phyloP scores from a whole-genome alignment of 2,888 invertebrate genomes.

The Cantharis nigra region DNA sequence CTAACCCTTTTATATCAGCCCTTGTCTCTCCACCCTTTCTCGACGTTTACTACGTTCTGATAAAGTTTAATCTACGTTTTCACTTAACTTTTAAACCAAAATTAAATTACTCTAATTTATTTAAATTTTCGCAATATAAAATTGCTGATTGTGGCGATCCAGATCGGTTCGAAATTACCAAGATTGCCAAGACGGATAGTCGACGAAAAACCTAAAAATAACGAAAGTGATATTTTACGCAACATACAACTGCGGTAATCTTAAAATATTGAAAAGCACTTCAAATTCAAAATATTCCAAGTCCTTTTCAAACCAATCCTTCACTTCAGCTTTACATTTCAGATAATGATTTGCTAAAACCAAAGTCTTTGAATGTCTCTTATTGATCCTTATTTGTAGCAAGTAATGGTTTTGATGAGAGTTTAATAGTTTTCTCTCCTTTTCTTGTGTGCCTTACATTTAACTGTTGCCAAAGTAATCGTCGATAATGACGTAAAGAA shows the following conservation, averaged over 20 bases:
- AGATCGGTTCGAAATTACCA: not conserved
- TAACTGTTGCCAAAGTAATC: constrained; percentile 1
- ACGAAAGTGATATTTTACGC: not conserved
- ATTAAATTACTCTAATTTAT: not conserved
- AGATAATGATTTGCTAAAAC: constrained; percentile 32
- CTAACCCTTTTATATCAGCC: constrained; percentile 54
- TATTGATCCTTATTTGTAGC: constrained; percentile 31
- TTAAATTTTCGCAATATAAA: not conserved
- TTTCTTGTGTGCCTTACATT: constrained; percentile 8
- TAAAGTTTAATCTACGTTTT: constrained; percentile 14
- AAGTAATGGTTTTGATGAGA: constrained; percentile 30
- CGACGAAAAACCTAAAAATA: not conserved
- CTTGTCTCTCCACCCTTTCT: constrained; percentile 40
- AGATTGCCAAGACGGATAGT: not conserved
- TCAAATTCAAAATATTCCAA: constrained; percentile 30
- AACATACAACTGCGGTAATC: constrained; percentile 6
- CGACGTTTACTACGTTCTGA: constrained; percentile 33
- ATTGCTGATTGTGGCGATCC: not conserved
- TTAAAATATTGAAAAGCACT: constrained; percentile 29
- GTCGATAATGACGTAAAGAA: constrained; percentile 21
- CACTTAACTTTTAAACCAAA: not conserved
- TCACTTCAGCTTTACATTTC: constrained; percentile 30
- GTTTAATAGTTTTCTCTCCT: constrained; percentile 18
- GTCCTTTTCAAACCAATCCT: constrained; percentile 30
- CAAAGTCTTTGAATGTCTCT: constrained; percentile 32